These are phyloP conservation scores for Timandra comae DNA, from an alignment of 2,888 invertebrate genomes.

Conservation along the genomic window DNA sequence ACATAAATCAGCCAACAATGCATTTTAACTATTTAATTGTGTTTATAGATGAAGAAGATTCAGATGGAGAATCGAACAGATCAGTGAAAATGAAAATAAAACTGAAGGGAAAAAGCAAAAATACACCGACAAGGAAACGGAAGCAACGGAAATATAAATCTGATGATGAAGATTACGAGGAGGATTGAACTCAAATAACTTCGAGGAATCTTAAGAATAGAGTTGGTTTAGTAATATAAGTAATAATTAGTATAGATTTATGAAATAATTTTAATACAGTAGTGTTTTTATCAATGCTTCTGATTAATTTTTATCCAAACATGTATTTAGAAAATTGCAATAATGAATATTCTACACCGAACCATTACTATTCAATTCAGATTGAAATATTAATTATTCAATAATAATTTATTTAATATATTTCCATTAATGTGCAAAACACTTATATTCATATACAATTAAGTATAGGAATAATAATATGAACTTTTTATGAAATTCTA, in stretches of 20 bases:
- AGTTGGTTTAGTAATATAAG: neutral
- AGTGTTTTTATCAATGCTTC: neutral
- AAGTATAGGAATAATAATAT: conserved; percentile 14
- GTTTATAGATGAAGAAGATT: conserved; percentile 72
- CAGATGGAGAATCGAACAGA: conserved; percentile 78
- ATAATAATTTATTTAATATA: too few relatives aligned
- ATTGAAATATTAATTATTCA: too few relatives aligned
- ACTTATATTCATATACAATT: too few relatives aligned
- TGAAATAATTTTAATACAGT: neutral
- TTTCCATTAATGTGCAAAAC: too few relatives aligned
- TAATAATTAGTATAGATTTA: neutral
- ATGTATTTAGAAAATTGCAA: too few relatives aligned
- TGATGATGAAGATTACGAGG: conserved; percentile 80
- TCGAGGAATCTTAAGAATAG: too few relatives aligned
- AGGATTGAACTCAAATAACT: conserved; percentile 49
- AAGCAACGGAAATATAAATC: conserved; percentile 80
- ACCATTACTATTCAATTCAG: conserved; percentile 4
- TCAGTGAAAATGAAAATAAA: conserved; percentile 86
- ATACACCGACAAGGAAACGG: conserved; percentile 73
- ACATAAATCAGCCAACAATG: too few relatives aligned
- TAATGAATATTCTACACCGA: too few relatives aligned
- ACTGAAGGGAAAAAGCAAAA: conserved; percentile 74
- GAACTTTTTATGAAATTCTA: conserved; percentile 14
- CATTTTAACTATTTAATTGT: neutral
- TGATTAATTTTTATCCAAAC: too few relatives aligned